phyloP scores from a whole-genome alignment of 2,888 invertebrate species.

The Anthophora plumipes region DNA sequence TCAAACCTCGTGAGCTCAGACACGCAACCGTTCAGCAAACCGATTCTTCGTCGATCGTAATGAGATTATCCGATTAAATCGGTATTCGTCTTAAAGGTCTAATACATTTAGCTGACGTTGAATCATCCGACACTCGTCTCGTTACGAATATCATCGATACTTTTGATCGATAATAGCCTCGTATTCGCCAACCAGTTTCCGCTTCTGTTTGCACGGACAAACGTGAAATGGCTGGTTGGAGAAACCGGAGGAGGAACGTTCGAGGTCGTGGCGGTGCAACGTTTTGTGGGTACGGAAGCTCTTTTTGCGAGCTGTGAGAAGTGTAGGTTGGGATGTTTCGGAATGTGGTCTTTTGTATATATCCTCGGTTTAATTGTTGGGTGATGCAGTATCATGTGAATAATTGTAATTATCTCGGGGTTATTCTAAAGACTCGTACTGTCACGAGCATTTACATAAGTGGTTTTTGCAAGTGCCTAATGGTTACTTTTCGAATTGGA shows the following conservation, averaged over 20 bases:
- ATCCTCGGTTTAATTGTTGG: too few species aligned
- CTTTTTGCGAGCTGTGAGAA: background rate
- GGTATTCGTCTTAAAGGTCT: constrained; percentile 66
- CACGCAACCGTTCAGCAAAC: constrained; percentile 18
- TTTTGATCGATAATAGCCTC: constrained; percentile 43
- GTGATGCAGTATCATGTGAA: background rate
- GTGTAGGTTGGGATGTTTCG: background rate
- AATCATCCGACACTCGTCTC: constrained; percentile 57
- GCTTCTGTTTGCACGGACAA: constrained; percentile 22
- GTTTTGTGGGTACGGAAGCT: background rate
- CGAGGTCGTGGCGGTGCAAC: background rate
- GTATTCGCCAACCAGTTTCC: constrained; percentile 46
- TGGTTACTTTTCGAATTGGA: too few species aligned
- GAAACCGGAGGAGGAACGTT: background rate
- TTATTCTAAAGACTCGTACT: too few species aligned
- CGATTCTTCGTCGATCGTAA: constrained; percentile 60
- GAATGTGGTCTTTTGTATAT: background rate
- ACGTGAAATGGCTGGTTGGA: constrained; percentile 7
- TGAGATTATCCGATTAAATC: constrained; percentile 69
- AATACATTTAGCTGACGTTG: constrained; percentile 58
- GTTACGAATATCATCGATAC: constrained; percentile 64
- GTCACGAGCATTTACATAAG: too few species aligned
- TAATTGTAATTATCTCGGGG: too few species aligned
- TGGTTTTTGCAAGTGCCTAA: too few species aligned
- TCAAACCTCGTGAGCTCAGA: too few species aligned